Evolutionary conservation across 1,140 invertebrate species (phyloP), one percentile per base, ranked within the genome.

Genomic region (Aphelinus certus): DNA sequence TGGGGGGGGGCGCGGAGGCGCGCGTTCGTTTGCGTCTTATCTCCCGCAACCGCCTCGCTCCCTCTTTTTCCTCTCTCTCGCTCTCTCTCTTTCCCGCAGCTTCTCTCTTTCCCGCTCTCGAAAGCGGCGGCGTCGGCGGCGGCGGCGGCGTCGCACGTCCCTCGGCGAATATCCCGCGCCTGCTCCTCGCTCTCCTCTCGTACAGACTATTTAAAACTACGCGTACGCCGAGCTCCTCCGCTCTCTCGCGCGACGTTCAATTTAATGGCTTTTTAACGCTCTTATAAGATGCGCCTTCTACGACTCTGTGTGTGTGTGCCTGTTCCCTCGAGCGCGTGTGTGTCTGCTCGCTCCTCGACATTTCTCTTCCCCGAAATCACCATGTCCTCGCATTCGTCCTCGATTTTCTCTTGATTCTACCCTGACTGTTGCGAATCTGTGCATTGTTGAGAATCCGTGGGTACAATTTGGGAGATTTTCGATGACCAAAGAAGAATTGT

Each of bases 21-120:
- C 42, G 7, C 58, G 80, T 87, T 88, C 87, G 86, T 88, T 88
- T 88, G 86, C 86, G 84, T 88, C 87, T 88, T 88, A 88, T 88
- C 87, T 88, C 85, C 82, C 26, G 26, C 81, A 53, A 86, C 85
- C 82, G 81, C 81, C 83, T 79, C 68, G 10, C 53, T 45, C 4
- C 42, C 47, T 10, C n/a, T 10, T 7, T 43, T 60, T 42, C 48
- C 71, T 68, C 73, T 56, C 71, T 51, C 42, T 64, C 75, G 58
- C 75, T 70, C 64, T 78, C 58, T 71, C 26, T 53, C 7, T 55
- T 42, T 57, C 67, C 46, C 43, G 55, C 67, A 9, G 7, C 42
- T 64, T 57, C 55, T 77, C 47, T 60, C 57, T 62, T 48, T 48
- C 48, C 69, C 46, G 4, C 60, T 51, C 71, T 66, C 26, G 26